Conservation (phyloP, 2,888 invertebrate genomes). For the Tortrix viridana region DNA sequence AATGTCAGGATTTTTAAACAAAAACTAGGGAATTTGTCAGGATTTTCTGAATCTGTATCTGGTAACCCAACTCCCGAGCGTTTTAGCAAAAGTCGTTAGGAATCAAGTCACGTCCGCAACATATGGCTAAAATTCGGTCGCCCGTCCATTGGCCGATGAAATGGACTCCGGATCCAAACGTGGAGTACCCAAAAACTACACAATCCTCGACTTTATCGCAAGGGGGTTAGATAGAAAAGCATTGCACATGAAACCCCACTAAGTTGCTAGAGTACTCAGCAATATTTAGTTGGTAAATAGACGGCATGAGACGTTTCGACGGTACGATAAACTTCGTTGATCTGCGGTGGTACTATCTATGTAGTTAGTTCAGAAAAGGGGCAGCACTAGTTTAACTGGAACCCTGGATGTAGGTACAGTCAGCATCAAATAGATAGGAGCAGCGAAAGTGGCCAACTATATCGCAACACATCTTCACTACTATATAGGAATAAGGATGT, state of each 20-base stretch:
- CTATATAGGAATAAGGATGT: too few relatives aligned
- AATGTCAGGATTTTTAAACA: too few relatives aligned
- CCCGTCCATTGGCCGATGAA: slow-evolving; percentile 26
- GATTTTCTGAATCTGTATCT: too few relatives aligned
- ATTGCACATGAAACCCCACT: not conserved
- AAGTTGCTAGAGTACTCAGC: slow-evolving; percentile 16
- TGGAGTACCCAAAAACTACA: slow-evolving; percentile 1
- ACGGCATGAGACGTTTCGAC: slow-evolving; percentile 29
- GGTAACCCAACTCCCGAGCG: not conserved
- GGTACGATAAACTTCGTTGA: slow-evolving; percentile 1
- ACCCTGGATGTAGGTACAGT: too few relatives aligned
- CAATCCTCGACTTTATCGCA: slow-evolving; percentile 2
- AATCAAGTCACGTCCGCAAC: slow-evolving; percentile 28
- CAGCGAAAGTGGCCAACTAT: too few relatives aligned
- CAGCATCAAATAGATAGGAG: too few relatives aligned
- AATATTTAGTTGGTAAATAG: slow-evolving; percentile 29
- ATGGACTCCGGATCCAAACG: slow-evolving; percentile 25
- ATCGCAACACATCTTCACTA: too few relatives aligned
- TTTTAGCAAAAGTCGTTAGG: slow-evolving; percentile 10
- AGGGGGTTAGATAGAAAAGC: slow-evolving; percentile 1
- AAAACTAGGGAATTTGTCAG: too few relatives aligned
- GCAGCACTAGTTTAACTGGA: too few relatives aligned
- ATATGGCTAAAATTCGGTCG: slow-evolving; percentile 26
- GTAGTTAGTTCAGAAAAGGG: not conserved
- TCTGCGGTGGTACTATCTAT: not conserved